Base-by-base conservation (phyloP, 2,888 invertebrate genomes). In the Stomorhina lunata region DNA sequence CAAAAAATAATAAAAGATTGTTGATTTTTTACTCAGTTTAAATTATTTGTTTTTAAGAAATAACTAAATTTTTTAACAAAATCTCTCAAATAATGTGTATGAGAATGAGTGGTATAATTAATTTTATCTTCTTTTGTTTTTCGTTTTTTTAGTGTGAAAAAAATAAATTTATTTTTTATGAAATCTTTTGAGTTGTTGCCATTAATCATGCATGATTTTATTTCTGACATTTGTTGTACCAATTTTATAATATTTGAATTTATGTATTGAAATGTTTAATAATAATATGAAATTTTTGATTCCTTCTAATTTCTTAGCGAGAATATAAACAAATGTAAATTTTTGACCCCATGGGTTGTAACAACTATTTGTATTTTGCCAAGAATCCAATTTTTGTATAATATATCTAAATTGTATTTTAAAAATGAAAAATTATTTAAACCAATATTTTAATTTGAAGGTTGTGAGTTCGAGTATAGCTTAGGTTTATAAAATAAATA, bases 211-310 rank as follows among this genome's bases (percentile, higher is more conserved):
- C 17, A 22, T 27, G 57, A 50, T 45, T 71, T 57, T 55, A 43
- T 55, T 69, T 34, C 57, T 71, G 43, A 71, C 57, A 57, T 43
- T 57, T 71, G 22, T 45, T 71, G 57, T 27, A 69, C 40, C 40
- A 53, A 68, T 55, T 69, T 55, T 37, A 34, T 20, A 37, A n/a
- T n/a, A n/a, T 10, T 37, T 37, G 4, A 37, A 37, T 12, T 37
- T 10, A 37, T 12, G n/a, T 12, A 37, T 37, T 12, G 12, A 37
- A 37, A 37, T 37, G 10, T 37, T 37, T 37, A 37, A 12, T 37
- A 37, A 12, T 37, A 12, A 37, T 12, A 12, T 37, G n/a, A 37
- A 37, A n/a, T n/a, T n/a, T n/a, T n/a, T n/a, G n/a, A n/a, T n/a
- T n/a, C n/a, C n/a, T n/a, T n/a, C n/a, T n/a, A n/a, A n/a, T n/a